Evolutionary conservation across 2,797 vertebrate species (phyloP).

Genomic region (Microchirus variegatus): DNA sequence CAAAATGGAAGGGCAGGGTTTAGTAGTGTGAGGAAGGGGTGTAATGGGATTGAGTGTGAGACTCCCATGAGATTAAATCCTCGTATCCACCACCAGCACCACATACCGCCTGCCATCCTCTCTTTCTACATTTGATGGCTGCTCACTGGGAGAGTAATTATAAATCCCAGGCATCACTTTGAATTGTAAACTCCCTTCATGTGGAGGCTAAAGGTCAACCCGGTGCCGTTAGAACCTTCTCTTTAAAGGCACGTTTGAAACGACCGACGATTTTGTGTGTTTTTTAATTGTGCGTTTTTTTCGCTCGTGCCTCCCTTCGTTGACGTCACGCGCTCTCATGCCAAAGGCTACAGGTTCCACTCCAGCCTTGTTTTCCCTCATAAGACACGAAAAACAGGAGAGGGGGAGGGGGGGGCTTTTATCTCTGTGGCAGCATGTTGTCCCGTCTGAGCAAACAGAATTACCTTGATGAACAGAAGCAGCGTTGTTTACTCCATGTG

Average conservation of each 20-base stretch:
- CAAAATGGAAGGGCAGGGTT: no score
- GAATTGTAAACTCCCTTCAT: conserved; percentile 55
- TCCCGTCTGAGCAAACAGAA: conserved; percentile 71
- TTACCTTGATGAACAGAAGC: conserved; percentile 71
- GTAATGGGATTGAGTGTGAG: conserved; percentile 14
- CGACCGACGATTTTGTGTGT: no score
- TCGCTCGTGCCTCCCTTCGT: no score
- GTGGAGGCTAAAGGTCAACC: conserved; percentile 15
- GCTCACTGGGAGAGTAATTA: conserved; percentile 75
- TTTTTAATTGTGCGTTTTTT: background rate
- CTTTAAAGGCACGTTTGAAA: background rate
- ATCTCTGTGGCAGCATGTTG: conserved; percentile 45
- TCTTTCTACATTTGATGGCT: conserved; percentile 59
- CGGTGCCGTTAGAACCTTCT: background rate
- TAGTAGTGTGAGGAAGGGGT: background rate
- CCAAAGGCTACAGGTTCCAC: no score
- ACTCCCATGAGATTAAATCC: conserved; percentile 20
- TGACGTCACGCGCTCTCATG: no score
- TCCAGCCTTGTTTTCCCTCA: no score
- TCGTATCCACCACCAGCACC: background rate
- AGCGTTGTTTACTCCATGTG: conserved; percentile 63
- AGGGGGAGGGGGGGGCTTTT: conserved; percentile 17
- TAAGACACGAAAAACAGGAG: no score
- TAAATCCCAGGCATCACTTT: conserved; percentile 63
- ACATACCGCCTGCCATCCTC: conserved; percentile 28